Evolutionary conservation across 1,140 invertebrate genomes (phyloP).

Genomic region (Ostrea edulis): DNA sequence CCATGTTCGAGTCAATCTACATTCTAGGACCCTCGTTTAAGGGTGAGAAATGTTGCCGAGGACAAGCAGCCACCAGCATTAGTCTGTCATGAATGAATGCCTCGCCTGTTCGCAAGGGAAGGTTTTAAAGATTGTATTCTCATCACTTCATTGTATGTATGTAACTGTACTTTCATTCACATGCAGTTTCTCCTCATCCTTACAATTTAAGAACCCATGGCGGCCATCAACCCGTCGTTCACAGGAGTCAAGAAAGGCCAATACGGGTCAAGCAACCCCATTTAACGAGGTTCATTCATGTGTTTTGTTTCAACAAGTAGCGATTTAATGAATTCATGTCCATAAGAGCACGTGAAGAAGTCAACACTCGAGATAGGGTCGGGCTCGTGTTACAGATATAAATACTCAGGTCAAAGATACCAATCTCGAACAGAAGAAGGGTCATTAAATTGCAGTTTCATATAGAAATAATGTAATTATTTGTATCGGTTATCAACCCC

Average conservation of each 20-base stretch:
- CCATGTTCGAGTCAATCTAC: not conserved
- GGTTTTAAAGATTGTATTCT: not conserved
- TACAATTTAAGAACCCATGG: not conserved
- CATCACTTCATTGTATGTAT: not conserved
- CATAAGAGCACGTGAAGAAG: slow-evolving; percentile 18
- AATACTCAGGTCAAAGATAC: not conserved
- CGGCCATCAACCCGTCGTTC: not conserved
- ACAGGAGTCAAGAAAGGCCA: not conserved
- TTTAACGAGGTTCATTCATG: slow-evolving; percentile 12
- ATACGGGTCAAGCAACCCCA: not conserved
- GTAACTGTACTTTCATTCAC: not conserved
- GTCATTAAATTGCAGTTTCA: slow-evolving; percentile 1
- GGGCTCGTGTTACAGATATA: not conserved
- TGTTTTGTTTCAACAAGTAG: slow-evolving; percentile 28
- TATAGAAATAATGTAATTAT: slow-evolving; percentile 4
- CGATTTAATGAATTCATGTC: slow-evolving; percentile 13
- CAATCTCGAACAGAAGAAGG: not conserved
- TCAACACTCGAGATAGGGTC: not conserved
- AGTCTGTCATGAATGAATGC: not conserved
- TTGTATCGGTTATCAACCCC: slow-evolving; percentile 21
- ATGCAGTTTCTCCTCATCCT: not conserved
- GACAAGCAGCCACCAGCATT: not conserved
- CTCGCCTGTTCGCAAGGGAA: not conserved
- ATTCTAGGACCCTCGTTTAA: not conserved
- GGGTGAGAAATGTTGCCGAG: not conserved